A percentile compares a stretch with the other conserved stretches of the same genome.
phyloP scores from a whole-genome alignment of 2,113 vertebrate genomes.

The Copsychus sechellarum region DNA sequence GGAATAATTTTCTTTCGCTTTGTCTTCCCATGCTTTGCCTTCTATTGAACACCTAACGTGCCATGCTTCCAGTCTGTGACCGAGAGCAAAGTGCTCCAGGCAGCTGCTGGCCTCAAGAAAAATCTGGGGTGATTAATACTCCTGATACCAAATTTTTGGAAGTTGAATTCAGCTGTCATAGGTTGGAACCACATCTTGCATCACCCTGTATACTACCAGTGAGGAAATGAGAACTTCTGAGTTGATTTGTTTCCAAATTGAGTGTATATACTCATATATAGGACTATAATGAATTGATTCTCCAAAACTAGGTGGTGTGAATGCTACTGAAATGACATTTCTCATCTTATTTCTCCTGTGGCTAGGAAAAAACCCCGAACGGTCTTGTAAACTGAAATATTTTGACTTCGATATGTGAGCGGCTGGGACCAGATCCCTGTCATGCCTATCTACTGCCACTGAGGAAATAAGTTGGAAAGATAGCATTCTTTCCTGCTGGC shows the following conservation, averaged over 20 bases:
- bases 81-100: not conserved
- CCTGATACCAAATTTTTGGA: not conserved
- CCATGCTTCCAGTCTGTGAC: not conserved
- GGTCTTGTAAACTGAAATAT: not conserved
- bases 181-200: not conserved
- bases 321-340: not conserved
- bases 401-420: not conserved
- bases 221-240: not conserved
- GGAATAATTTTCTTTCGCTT: not conserved
- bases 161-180: not conserved
- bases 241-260: not conserved
- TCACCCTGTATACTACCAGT: not conserved
- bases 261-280: not conserved
- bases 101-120: not conserved
- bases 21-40: not conserved
- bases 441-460: not conserved
- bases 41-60: rapidly evolving
- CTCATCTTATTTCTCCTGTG: not conserved
- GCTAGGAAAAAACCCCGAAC: not conserved
- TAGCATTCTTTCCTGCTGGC: not conserved
- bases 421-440: not conserved
- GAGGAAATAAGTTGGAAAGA: not conserved
- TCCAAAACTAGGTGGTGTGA: not conserved
- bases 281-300: not conserved
- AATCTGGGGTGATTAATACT: not conserved